phyloP scores from a whole-genome alignment of 2,797 vertebrate genomes.

The Poecilia picta region DNA sequence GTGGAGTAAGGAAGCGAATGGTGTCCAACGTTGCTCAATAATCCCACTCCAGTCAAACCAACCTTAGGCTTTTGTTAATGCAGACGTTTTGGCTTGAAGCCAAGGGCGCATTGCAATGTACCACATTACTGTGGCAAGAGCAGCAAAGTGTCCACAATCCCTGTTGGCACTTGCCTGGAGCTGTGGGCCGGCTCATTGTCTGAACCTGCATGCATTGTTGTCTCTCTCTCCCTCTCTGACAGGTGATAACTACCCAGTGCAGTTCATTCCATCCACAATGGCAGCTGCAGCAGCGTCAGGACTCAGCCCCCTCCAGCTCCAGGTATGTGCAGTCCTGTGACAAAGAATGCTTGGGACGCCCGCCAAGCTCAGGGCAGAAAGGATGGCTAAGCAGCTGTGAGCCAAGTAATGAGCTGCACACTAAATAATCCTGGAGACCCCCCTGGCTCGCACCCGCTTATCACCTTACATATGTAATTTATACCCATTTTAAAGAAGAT shows the following conservation, averaged over 20 bases:
- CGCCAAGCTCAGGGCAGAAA: constrained; percentile 88
- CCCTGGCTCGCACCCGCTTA: constrained; percentile 84
- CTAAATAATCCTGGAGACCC: constrained; percentile 89
- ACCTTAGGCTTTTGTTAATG: constrained; percentile 91
- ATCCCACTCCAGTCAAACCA: constrained; percentile 83
- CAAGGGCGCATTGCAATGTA: constrained; percentile 79
- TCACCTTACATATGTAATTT: constrained; percentile 88
- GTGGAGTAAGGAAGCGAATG: constrained; percentile 48
- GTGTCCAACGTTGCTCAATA: constrained; percentile 80
- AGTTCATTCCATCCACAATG: constrained; percentile 99
- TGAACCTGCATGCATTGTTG: constrained; percentile 98
- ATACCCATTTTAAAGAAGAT: constrained; percentile 73
- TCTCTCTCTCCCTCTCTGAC: constrained; percentile 82
- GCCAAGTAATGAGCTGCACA: constrained; percentile 92
- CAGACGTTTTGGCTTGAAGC: constrained; percentile 94
- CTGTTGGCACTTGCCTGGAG: constrained; percentile 93
- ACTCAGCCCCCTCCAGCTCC: constrained; percentile 99
- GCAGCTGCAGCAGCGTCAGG: constrained; percentile 99
- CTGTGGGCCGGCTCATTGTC: constrained; percentile 91
- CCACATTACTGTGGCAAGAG: constrained; percentile 75
- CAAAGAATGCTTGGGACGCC: constrained; percentile 87
- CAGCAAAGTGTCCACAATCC: constrained; percentile 69
- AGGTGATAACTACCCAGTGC: constrained; percentile 99
- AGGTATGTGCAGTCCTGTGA: constrained; percentile 95
- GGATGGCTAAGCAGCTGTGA: constrained; percentile 94